A percentile compares a stretch with the other conserved stretches of the same genome.
phyloP scores from a whole-genome alignment of 2,888 invertebrate genomes.

The Isoperla grammatica region DNA sequence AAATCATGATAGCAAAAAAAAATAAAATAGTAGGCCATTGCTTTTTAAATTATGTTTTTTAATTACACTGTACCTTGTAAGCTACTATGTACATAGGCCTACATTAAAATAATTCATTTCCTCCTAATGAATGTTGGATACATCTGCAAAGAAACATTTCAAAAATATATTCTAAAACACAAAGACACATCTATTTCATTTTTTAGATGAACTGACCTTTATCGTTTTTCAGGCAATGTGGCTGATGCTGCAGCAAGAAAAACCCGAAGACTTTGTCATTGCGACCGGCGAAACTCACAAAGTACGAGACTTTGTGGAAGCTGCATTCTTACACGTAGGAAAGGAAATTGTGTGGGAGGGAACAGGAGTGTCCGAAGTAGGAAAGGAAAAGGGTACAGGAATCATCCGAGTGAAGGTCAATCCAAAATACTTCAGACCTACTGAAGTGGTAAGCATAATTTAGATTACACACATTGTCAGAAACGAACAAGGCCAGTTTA shows the following conservation, averaged over 20 bases:
- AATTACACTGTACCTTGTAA: no score
- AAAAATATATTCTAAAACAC: no score
- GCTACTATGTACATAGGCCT: no score
- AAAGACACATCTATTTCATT: no score
- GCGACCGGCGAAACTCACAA: constrained; percentile 94
- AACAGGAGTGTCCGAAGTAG: constrained; percentile 73
- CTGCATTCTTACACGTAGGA: constrained; percentile 78
- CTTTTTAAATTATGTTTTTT: no score
- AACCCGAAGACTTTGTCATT: constrained; percentile 94
- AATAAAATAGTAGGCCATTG: no score
- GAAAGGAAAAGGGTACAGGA: constrained; percentile 64
- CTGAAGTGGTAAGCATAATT: constrained; percentile 78
- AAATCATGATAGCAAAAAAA: no score
- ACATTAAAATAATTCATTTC: no score
- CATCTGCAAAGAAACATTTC: no score
- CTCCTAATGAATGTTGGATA: no score
- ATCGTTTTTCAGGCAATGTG: constrained; percentile 86
- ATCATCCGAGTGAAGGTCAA: constrained; percentile 81
- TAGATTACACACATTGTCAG: not conserved
- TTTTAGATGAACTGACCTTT: no score
- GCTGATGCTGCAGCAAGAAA: constrained; percentile 93
- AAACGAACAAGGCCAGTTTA: not conserved
- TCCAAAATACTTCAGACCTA: constrained; percentile 92
- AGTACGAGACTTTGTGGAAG: constrained; percentile 94
- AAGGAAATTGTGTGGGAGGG: constrained; percentile 85